Evolutionary conservation across 2,113 vertebrate genomes (phyloP).

Genomic region (Acanthochromis polyacanthus): DNA sequence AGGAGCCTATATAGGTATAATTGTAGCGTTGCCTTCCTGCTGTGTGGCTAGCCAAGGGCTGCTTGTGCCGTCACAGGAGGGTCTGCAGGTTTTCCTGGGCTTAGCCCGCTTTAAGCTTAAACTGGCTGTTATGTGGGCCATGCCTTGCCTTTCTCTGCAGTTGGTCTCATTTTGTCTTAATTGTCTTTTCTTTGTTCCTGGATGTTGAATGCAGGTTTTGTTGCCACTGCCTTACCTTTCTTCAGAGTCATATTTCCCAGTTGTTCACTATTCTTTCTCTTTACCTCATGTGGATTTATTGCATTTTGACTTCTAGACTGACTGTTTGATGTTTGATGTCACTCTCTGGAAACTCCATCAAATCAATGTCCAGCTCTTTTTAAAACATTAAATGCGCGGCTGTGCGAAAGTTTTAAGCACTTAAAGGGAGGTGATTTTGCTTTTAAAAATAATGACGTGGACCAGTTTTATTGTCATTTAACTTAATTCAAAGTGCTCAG

Average conservation of each 20-base stretch:
- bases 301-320: constrained; percentile 9
- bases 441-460: not conserved
- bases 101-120: constrained; percentile 8
- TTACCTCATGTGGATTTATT: constrained; percentile 37
- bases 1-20: constrained; percentile 65
- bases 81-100: constrained; percentile 40
- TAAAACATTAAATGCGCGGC: not conserved
- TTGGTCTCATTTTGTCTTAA: constrained; percentile 24
- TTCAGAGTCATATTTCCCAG: constrained; percentile 13
- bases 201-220: constrained; percentile 1
- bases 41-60: constrained; percentile 40
- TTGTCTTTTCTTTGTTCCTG: constrained; percentile 31
- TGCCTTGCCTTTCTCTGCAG: not conserved
- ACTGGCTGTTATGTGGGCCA: constrained; percentile 17
- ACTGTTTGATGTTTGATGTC: not conserved
- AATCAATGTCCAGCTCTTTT: not conserved
- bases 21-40: constrained; percentile 70
- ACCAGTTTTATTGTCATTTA: not conserved
- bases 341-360: constrained; percentile 12
- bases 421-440: not conserved
- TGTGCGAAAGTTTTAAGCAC: too few species aligned
- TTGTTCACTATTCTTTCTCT: constrained; percentile 16
- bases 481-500: not conserved
- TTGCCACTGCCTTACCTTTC: not conserved
- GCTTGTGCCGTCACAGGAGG: constrained; percentile 37